Evolutionary conservation across 2,888 invertebrate species (phyloP).

Genomic region (Harmothoe impar): DNA sequence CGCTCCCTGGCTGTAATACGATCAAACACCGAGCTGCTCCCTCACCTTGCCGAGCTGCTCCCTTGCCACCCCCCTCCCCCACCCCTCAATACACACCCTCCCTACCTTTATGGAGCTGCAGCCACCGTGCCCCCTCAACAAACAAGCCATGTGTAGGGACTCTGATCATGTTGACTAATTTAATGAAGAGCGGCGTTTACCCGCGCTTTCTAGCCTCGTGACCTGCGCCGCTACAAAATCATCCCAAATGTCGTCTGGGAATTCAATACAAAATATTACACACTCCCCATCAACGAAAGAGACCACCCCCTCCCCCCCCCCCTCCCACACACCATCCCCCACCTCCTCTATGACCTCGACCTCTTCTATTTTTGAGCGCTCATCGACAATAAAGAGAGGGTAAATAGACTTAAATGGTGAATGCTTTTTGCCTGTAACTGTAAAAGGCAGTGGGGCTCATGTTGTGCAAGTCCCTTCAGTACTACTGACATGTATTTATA

Average conservation of each 20-base stretch:
- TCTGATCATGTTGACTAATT: constrained; percentile 47
- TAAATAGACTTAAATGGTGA: background rate
- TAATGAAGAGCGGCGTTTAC: constrained; percentile 47
- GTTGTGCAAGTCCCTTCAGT: no score
- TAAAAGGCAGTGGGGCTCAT: background rate
- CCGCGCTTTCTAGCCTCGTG: constrained; percentile 29
- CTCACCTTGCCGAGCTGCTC: constrained; percentile 9
- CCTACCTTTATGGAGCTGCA: background rate
- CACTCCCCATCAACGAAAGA: no score
- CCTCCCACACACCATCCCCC: background rate
- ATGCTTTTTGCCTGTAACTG: background rate
- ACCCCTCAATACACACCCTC: background rate
- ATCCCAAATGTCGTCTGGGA: constrained; percentile 6
- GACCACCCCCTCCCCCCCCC: background rate
- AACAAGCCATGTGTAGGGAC: background rate
- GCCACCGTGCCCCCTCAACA: background rate
- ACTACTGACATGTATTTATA: no score
- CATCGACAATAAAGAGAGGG: constrained; percentile 22
- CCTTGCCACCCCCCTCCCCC: background rate
- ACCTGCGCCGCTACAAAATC: background rate
- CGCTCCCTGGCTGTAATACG: background rate
- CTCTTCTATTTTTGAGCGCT: background rate
- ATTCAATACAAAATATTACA: background rate
- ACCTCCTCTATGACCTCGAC: background rate
- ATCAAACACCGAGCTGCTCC: constrained; percentile 17